Percentiles rank a stretch among this genome's conserved stretches.
Conservation (phyloP, 2,888 invertebrate genomes). For the Pheosia gnoma region DNA sequence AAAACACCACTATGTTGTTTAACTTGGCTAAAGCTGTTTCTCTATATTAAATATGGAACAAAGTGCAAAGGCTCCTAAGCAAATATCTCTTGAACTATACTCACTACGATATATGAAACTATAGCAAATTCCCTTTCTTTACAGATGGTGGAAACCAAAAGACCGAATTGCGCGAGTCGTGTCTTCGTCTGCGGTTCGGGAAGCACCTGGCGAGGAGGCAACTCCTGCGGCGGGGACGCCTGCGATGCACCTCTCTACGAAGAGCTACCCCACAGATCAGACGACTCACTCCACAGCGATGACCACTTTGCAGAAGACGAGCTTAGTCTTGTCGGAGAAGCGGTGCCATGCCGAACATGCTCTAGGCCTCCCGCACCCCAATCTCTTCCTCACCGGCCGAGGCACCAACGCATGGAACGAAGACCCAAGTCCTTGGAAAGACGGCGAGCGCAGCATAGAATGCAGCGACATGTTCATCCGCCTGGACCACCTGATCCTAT, state of each 20-base stretch:
- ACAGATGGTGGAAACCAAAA: slow-evolving; percentile 90
- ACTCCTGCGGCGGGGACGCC: slow-evolving; percentile 69
- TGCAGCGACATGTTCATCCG: slow-evolving; percentile 84
- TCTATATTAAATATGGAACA: too few relatives aligned
- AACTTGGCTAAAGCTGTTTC: neutral
- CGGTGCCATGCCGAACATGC: slow-evolving; percentile 76
- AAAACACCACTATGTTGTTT: neutral
- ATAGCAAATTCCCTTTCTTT: slow-evolving; percentile 44
- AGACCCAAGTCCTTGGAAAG: slow-evolving; percentile 82
- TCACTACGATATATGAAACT: neutral
- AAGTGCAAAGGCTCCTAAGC: too few relatives aligned
- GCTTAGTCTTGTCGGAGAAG: slow-evolving; percentile 83
- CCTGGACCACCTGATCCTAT: slow-evolving; percentile 90
- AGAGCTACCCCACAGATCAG: slow-evolving; percentile 87
- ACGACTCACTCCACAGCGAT: slow-evolving; percentile 87
- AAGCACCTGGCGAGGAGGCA: slow-evolving; percentile 84
- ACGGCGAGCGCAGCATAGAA: slow-evolving; percentile 74
- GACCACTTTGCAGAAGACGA: slow-evolving; percentile 95
- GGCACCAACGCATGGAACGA: slow-evolving; percentile 84
- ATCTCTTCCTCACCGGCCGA: slow-evolving; percentile 83
- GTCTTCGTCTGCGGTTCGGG: slow-evolving; percentile 87
- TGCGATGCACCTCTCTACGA: slow-evolving; percentile 91
- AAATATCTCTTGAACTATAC: neutral
- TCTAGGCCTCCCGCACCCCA: slow-evolving; percentile 80
- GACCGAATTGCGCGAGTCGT: slow-evolving; percentile 83